Evolutionary conservation across 1,140 invertebrate species (phyloP), one percentile per base, ranked within the genome.

Genomic region (Melipona quadrifasciata): DNA sequence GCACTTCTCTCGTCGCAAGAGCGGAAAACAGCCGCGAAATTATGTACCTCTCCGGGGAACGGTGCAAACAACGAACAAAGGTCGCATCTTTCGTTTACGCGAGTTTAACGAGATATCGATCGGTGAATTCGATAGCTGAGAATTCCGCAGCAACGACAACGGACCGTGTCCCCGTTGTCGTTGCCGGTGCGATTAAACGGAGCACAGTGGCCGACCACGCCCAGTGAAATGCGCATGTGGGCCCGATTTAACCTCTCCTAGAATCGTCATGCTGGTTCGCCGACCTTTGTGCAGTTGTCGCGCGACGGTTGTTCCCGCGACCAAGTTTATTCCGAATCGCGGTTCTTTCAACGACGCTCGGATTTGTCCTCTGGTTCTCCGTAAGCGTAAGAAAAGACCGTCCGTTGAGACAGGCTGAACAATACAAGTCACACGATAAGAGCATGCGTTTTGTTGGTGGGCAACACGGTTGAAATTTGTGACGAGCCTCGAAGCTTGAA

Each of bases 161-260:
- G n/a, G 58, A 57, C 51, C 58, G 55, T 27, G 76, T 47, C 47
- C 51, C 27, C 67, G 68, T 51, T 55, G 57, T 2, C 21, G 77
- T 65, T 84, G 83, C 80, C 70, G 76, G 58, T 53, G 72, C 79
- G 80, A 85, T 85, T 85, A 82, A 85, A 82, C 76, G 72, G 70
- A 34, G 70, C 57, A 80, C 77, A 61, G 31, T 34, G 55, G 53
- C 12, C 84, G 84, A 47, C 84, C 84, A 85, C 84, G 84, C 84
- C 84, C 84, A 85, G 80, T 76, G 80, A 85, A 85, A 85, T 55
- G 79, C 78, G 79, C 84, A 75, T 82, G 79, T 81, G 61, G 72
- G 53, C 71, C 21, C 72, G 82, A 76, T 82, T 85, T 85, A 82
- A 82, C 72, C 71, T 67, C 84, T 61, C 31, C 31, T 76, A 70